Evolutionary conservation across 2,888 invertebrate genomes (phyloP).

Genomic region (Phengaris arion): DNA sequence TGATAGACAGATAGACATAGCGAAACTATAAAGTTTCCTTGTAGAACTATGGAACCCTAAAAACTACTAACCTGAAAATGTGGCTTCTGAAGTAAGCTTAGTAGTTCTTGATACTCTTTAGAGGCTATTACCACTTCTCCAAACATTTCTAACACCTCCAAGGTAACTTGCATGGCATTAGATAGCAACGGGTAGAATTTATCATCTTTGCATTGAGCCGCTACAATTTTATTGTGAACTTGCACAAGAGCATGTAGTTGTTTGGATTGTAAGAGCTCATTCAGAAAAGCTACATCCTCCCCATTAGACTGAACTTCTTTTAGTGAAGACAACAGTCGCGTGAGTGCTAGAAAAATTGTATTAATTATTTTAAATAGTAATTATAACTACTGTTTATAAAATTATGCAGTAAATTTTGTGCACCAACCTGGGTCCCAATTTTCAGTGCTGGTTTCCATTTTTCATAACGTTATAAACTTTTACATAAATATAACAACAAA

Average conservation of each 20-base stretch:
- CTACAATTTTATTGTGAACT: conserved; percentile 93
- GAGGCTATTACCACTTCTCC: conserved; percentile 82
- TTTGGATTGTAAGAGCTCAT: conserved; percentile 90
- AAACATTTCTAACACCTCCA: conserved; percentile 89
- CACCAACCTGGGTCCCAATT: conserved; percentile 70
- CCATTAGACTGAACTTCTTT: conserved; percentile 90
- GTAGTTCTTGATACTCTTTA: conserved; percentile 89
- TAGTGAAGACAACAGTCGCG: conserved; percentile 88
- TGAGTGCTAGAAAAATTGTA: conserved; percentile 82
- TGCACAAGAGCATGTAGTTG: conserved; percentile 94
- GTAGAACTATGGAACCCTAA: too few species aligned
- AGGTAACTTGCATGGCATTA: conserved; percentile 89
- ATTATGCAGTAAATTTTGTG: background rate
- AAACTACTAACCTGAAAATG: conserved; percentile 86
- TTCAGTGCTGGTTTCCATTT: conserved; percentile 48
- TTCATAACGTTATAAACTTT: conserved; percentile 30
- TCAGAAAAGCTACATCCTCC: conserved; percentile 92
- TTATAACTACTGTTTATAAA: background rate
- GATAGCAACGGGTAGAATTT: conserved; percentile 91
- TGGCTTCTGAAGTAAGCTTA: conserved; percentile 89
- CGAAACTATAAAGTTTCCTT: too few species aligned
- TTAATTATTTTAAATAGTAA: conserved; percentile 2
- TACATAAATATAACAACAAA: conserved; percentile 11
- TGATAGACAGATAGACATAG: too few species aligned
- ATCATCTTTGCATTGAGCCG: conserved; percentile 90